Evolutionary conservation across 1,140 invertebrate genomes (phyloP), one percentile per base, ranked within the genome.

Genomic region (Saccostrea echinata): DNA sequence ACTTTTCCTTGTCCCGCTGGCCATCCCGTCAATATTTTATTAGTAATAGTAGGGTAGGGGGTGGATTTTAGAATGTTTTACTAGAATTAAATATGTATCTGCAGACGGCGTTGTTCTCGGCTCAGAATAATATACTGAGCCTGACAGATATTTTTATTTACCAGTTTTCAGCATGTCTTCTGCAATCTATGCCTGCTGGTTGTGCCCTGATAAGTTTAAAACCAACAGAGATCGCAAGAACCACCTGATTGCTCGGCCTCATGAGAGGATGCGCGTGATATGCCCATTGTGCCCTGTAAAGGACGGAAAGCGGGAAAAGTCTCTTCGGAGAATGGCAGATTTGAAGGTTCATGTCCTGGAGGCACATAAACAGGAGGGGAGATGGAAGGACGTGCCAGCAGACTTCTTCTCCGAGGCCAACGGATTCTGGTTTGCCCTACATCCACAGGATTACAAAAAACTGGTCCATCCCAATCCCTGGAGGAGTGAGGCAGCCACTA

Each of bases 141-240:
- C 43, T 43, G 43, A 43, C 4, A 43, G 43, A 43, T 43, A 3
- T 43, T 43, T 43, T 43, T 43, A 3, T 43, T 43, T 43, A 43
- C 43, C 43, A 1, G 43, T 43, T 43, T 43, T 43, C 43, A 43
- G 43, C 43, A 43, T 43, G 43, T 43, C 43, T 9, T 43, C 43
- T 43, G 76, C 61, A 27, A 33, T 27, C 9, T 9, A 35, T 13
- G 61, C 27, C 8, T 82, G 53, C 30, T 86, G 85, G 85, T 4
- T 86, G 1, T 86, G 85, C 33, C n/a, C 24, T 0, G 80, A 86
- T 13, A 21, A 16, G 12, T 86, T 86, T 33, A 21, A 27, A 6
- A 57, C 71, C 0, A 81, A 86, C 4, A 57, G 52, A 16, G 76
- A 86, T 12, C 76, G 80, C 0, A 86, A 86, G 18, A 86, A 86